These are phyloP conservation scores for Cyprinodon tularosa DNA, from an alignment of 2,113 vertebrate species.

Conservation along the genomic window DNA sequence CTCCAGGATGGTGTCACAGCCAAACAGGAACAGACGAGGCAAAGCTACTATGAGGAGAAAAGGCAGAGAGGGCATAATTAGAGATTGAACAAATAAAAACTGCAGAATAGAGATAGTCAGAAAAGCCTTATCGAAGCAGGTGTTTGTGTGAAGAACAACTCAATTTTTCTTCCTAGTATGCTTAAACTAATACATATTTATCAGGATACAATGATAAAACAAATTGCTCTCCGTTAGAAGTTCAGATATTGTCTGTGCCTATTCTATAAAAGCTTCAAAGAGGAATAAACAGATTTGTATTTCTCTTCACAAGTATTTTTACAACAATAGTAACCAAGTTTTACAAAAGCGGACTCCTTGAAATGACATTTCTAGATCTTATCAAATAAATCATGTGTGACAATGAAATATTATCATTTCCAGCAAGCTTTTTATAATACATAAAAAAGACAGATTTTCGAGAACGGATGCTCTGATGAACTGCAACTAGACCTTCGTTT, in stretches of 20 bases:
- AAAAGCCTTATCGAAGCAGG: neutral
- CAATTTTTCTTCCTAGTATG: neutral
- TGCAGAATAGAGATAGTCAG: neutral
- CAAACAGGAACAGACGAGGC: no score
- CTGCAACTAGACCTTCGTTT: conserved; percentile 12
- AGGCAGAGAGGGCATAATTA: no score
- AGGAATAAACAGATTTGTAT: neutral
- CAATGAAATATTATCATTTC: neutral
- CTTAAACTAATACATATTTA: neutral
- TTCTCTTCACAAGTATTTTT: no score
- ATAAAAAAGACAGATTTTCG: neutral
- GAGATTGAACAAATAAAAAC: no score
- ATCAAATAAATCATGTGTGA: neutral
- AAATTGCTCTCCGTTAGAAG: neutral
- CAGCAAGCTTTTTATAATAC: neutral
- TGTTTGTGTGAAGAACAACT: neutral
- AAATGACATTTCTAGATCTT: no score
- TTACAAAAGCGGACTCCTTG: no score
- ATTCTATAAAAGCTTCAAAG: neutral
- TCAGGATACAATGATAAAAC: neutral
- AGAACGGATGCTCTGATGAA: conserved; percentile 3
- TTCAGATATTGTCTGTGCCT: neutral
- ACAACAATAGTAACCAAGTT: no score
- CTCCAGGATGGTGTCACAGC: no score
- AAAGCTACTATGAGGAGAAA: no score